phyloP scores from a whole-genome alignment of 2,888 invertebrate species.

The Cerastoderma edule region DNA sequence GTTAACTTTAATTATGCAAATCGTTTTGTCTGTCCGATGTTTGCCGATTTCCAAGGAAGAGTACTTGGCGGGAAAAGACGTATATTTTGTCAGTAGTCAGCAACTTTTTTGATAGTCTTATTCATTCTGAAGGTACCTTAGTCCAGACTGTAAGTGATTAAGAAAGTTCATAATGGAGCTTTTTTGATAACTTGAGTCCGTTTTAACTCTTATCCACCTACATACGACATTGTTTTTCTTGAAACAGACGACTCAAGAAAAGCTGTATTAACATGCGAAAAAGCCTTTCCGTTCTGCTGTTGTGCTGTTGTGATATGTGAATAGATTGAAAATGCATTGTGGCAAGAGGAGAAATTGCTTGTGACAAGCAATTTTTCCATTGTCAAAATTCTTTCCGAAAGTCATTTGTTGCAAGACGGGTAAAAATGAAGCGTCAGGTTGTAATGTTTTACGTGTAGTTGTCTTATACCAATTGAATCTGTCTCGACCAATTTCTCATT shows the following conservation, averaged over 20 bases:
- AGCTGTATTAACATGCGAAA: neutral
- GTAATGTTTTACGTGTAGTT: neutral
- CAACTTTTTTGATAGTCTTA: neutral
- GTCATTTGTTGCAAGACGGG: neutral
- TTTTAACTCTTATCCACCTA: neutral
- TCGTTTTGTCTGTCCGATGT: neutral
- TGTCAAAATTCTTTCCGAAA: neutral
- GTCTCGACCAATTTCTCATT: too few species aligned
- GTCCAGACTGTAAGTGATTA: too few species aligned
- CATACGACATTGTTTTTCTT: neutral
- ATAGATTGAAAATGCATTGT: neutral
- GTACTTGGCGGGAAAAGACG: neutral
- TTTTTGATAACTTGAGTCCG: too few species aligned
- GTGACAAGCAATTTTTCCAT: neutral
- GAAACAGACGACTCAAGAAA: neutral
- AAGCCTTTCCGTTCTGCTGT: neutral
- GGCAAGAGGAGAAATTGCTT: constrained; percentile 7
- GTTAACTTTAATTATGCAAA: neutral
- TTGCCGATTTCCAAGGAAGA: neutral
- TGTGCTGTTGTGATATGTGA: neutral
- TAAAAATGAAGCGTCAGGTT: neutral
- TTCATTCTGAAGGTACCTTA: neutral
- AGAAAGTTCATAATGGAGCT: too few species aligned
- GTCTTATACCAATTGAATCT: neutral
- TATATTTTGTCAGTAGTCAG: neutral